These are phyloP conservation scores for Alectoris magna DNA, from an alignment of 2,797 vertebrate species.

Conservation along the genomic window DNA sequence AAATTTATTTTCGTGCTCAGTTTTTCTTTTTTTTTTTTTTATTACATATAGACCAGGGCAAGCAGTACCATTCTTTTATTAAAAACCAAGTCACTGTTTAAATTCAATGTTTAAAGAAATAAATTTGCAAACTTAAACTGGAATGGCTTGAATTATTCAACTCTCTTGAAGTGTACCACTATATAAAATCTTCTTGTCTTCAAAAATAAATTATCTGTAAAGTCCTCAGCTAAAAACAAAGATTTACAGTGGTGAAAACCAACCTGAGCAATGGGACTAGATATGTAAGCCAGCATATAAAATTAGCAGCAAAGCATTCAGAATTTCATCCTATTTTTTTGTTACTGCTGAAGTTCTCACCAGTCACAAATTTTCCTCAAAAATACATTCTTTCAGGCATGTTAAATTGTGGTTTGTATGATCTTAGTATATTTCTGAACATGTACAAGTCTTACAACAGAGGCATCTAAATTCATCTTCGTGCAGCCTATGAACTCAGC, in stretches of 20 bases:
- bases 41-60: background rate
- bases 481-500: background rate
- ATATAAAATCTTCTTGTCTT: background rate
- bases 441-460: background rate
- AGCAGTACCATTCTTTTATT: background rate
- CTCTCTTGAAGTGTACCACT: background rate
- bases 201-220: background rate
- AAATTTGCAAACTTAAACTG: background rate
- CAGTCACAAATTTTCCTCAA: background rate
- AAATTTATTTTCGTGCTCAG: background rate
- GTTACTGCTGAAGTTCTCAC: background rate
- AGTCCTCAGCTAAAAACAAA: background rate
- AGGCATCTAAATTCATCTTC: background rate
- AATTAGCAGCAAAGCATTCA: background rate
- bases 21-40: background rate
- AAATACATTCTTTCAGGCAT: background rate
- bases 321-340: background rate
- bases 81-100: background rate
- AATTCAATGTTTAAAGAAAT: constrained; percentile 10
- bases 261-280: background rate
- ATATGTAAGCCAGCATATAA: background rate
- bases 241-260: background rate
- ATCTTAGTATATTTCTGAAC: background rate
- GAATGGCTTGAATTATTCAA: background rate
- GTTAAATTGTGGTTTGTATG: background rate